Evolutionary conservation across 2,888 invertebrate species (phyloP).

Genomic region (Rambutsinella grinnellia): DNA sequence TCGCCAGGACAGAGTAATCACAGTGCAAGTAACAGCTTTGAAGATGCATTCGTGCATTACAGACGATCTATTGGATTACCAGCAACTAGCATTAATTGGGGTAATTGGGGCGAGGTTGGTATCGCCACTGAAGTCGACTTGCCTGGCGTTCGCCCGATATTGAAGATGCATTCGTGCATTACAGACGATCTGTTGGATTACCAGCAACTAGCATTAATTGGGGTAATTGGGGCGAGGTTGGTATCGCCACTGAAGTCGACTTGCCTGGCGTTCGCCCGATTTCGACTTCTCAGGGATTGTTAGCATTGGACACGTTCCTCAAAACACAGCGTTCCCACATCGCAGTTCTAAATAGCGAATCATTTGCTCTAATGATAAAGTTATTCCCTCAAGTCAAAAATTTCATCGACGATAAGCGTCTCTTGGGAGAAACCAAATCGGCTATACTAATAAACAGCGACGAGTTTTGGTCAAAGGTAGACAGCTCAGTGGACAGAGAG

Average conservation of each 20-base stretch:
- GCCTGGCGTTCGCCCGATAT: slow-evolving; percentile 2
- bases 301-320: slow-evolving; percentile 25
- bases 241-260: slow-evolving; percentile 31
- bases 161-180: slow-evolving; percentile 1
- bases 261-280: slow-evolving; percentile 44
- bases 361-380: slow-evolving; percentile 11
- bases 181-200: not conserved
- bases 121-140: not conserved
- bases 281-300: slow-evolving; percentile 41
- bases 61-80: slow-evolving; percentile 36
- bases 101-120: not conserved
- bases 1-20: slow-evolving; percentile 41
- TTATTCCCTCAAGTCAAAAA: slow-evolving; percentile 23
- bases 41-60: slow-evolving; percentile 45
- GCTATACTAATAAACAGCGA: slow-evolving; percentile 6
- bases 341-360: slow-evolving; percentile 26
- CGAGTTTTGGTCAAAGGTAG: slow-evolving; percentile 45
- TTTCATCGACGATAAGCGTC: slow-evolving; percentile 16
- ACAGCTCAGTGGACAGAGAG: slow-evolving; percentile 4
- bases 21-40: slow-evolving; percentile 40
- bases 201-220: not conserved
- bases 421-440: slow-evolving; percentile 14
- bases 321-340: slow-evolving; percentile 24
- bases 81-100: slow-evolving; percentile 3
- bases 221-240: slow-evolving; percentile 43